Percentiles rank a stretch among this genome's conserved stretches.
Conservation (phyloP, 2,888 invertebrate genomes). For the Chouioia cunea region DNA sequence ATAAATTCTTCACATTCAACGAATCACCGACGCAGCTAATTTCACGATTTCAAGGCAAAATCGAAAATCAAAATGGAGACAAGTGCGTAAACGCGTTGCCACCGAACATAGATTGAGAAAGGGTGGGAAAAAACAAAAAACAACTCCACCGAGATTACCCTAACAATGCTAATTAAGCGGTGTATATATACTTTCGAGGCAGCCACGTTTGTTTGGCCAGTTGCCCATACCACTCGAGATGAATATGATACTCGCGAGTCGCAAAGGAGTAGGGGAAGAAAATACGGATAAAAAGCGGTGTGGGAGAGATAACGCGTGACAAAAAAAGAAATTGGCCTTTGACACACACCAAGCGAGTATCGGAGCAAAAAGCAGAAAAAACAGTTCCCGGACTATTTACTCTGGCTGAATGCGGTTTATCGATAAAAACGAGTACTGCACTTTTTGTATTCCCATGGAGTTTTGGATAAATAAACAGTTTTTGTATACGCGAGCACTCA, state of each 20-base stretch:
- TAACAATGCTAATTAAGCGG: slow-evolving; percentile 41
- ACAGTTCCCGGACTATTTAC: not conserved
- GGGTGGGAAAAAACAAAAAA: not conserved
- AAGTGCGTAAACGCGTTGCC: not conserved
- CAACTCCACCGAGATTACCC: slow-evolving; percentile 24
- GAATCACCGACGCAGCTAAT: too few species aligned
- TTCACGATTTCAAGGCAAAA: not conserved
- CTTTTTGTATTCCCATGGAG: too few species aligned
- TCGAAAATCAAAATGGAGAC: not conserved
- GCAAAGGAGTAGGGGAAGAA: slow-evolving; percentile 6
- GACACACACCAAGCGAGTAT: slow-evolving; percentile 5
- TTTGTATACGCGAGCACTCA: too few species aligned
- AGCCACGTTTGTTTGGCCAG: slow-evolving; percentile 36
- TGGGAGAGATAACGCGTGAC: not conserved
- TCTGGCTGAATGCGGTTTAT: slow-evolving; percentile 18
- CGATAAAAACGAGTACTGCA: slow-evolving; percentile 11
- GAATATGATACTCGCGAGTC: slow-evolving; percentile 24
- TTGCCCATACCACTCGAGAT: slow-evolving; percentile 31
- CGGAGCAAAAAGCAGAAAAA: not conserved
- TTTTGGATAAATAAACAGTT: too few species aligned
- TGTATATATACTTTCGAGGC: slow-evolving; percentile 24
- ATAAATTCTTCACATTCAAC: too few species aligned
- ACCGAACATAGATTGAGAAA: not conserved
- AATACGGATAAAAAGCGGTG: slow-evolving; percentile 31
- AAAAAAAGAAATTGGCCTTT: slow-evolving; percentile 4